A percentile compares a stretch with the other conserved stretches of the same genome.
Evolutionary conservation across 2,888 invertebrate genomes (phyloP).

Genomic region (Drosophila ezoana): DNA sequence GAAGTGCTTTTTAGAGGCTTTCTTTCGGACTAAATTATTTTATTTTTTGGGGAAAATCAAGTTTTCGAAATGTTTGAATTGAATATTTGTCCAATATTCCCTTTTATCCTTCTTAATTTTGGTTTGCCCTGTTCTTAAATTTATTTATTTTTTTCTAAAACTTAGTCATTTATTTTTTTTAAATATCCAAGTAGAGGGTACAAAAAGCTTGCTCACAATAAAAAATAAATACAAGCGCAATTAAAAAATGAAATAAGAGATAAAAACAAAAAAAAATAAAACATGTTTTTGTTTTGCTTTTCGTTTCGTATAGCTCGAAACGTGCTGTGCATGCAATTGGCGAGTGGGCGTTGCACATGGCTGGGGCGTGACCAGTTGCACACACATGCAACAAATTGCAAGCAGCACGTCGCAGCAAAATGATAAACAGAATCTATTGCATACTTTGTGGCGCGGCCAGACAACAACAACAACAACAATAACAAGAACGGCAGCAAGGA

Average conservation of each 20-base stretch:
- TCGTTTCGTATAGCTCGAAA: slow-evolving; percentile 8
- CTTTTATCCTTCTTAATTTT: no score
- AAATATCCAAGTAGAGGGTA: background rate
- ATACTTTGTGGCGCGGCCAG: slow-evolving; percentile 68
- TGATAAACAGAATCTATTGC: slow-evolving; percentile 76
- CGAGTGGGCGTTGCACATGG: slow-evolving; percentile 1
- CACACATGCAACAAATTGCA: slow-evolving; percentile 68
- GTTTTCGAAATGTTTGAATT: no score
- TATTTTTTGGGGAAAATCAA: background rate
- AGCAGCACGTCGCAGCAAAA: slow-evolving; percentile 69
- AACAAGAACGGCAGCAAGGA: slow-evolving; percentile 17
- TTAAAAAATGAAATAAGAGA: slow-evolving; percentile 37
- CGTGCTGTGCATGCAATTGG: slow-evolving; percentile 29
- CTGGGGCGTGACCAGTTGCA: slow-evolving; percentile 32
- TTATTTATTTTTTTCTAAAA: no score
- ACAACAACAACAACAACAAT: background rate
- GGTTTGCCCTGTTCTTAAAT: no score
- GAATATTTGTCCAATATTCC: no score
- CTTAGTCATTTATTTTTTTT: no score
- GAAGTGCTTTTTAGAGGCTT: no score
- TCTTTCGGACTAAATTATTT: background rate
- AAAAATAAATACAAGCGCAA: slow-evolving; percentile 13
- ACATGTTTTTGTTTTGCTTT: background rate
- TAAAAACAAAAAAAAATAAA: background rate
- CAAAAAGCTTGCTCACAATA: background rate